Percentiles rank a stretch among this genome's conserved stretches.
Conservation (phyloP, 2,113 vertebrate species). For the Grammomys dolichurus region DNA sequence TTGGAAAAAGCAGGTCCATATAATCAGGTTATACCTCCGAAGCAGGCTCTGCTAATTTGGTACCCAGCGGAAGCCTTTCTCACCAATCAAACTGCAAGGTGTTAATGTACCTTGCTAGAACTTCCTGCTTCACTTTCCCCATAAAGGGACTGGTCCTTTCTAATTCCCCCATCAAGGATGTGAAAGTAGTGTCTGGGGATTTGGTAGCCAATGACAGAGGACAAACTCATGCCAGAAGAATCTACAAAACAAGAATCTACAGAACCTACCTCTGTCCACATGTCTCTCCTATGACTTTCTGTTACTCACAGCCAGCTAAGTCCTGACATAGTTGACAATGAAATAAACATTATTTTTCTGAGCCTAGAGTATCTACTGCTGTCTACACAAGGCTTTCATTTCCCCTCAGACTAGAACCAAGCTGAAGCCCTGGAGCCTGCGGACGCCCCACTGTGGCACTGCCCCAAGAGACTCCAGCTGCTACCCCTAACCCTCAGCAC, state of each 20-base stretch:
- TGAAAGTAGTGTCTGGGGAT: neutral
- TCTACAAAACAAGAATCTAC: neutral
- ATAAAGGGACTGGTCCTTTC: slow-evolving; percentile 38
- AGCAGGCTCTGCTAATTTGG: neutral
- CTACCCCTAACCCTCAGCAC: neutral
- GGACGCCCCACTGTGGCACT: neutral
- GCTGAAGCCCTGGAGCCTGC: neutral
- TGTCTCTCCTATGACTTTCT: neutral
- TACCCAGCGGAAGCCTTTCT: neutral
- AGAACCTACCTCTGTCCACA: neutral
- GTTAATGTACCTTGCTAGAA: slow-evolving; percentile 7
- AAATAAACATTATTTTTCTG: neutral
- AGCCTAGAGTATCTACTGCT: neutral
- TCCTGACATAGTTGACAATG: neutral
- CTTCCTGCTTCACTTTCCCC: neutral
- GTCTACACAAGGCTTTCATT: neutral
- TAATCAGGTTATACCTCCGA: neutral
- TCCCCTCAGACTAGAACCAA: neutral
- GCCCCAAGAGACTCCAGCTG: neutral
- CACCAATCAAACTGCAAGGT: neutral
- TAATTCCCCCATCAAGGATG: neutral
- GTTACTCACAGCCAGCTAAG: neutral
- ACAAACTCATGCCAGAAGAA: neutral
- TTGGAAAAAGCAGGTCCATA: neutral
- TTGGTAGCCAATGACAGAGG: neutral